Percentiles rank a stretch among this genome's conserved stretches.
Conservation (phyloP, 1,140 invertebrate genomes). For the Stegodyphus dumicola region DNA sequence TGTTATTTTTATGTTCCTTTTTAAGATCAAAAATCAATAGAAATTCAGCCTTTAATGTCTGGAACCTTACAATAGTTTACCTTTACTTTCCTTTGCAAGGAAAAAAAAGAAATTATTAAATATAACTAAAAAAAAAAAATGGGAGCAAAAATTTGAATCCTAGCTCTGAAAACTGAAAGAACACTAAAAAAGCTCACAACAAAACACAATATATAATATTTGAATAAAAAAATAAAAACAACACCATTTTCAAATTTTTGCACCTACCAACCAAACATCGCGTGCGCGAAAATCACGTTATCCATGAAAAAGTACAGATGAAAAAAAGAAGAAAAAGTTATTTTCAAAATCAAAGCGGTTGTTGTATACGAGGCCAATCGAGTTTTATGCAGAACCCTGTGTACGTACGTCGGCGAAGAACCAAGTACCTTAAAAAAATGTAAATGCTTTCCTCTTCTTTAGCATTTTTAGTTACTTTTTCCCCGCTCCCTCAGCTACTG, state of each 20-base stretch:
- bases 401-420: background rate
- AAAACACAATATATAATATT: background rate
- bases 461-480: conserved; percentile 32
- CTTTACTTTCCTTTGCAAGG: no score
- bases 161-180: conserved; percentile 1
- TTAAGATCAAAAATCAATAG: no score
- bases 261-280: conserved; percentile 8
- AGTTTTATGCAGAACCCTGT: background rate
- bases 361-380: conserved; percentile 31
- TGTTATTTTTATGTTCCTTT: no score
- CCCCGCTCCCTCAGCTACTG: background rate
- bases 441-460: conserved; percentile 50
- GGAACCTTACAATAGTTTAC: no score
- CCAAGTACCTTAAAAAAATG: conserved; percentile 21
- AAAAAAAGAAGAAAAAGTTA: conserved; percentile 18
- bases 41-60: no score
- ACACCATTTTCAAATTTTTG: conserved; percentile 11
- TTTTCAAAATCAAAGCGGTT: conserved; percentile 53
- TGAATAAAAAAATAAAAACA: background rate
- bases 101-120: no score
- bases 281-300: conserved; percentile 51
- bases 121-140: no score
- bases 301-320: background rate
- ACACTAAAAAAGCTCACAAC: conserved; percentile 2
- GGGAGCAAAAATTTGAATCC: no score